Percentiles rank a stretch among this genome's conserved stretches.
Conservation (phyloP, 2,797 vertebrate species). For the Chaunax sp. region DNA sequence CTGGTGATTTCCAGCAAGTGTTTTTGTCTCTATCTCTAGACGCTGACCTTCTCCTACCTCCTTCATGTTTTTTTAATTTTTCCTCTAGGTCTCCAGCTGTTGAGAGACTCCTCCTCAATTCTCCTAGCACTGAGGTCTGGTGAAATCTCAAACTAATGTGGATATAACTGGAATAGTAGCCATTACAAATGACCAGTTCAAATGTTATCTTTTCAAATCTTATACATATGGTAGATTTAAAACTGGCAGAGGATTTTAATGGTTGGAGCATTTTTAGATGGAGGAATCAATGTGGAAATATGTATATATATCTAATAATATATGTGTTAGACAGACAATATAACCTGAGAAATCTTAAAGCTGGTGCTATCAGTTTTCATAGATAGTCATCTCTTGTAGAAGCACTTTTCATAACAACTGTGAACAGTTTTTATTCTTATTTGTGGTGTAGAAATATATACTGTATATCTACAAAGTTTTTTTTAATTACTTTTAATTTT, state of each 20-base stretch:
- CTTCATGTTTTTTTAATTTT: not conserved
- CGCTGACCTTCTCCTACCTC: not conserved
- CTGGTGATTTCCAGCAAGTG: not conserved
- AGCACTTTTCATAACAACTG: constrained; percentile 73
- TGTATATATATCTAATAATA: too few relatives aligned
- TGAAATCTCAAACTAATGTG: not conserved
- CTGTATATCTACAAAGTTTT: constrained; percentile 2
- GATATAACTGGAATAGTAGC: constrained; percentile 48
- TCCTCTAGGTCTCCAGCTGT: constrained; percentile 59
- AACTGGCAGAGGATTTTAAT: not conserved
- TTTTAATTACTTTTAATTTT: constrained; percentile 10
- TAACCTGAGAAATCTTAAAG: not conserved
- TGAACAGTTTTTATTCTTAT: constrained; percentile 53
- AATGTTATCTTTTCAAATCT: too few relatives aligned
- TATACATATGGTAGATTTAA: not conserved
- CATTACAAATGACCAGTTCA: constrained; percentile 13
- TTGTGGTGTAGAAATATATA: not conserved
- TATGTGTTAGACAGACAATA: not conserved
- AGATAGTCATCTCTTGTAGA: constrained; percentile 34
- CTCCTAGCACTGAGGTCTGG: constrained; percentile 6
- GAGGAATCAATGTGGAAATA: not conserved
- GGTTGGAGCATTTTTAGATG: not conserved
- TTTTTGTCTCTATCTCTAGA: not conserved
- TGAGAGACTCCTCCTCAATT: constrained; percentile 38
- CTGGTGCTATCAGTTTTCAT: constrained; percentile 3